phyloP scores from a whole-genome alignment of 1,140 invertebrate species.

The Bombus soroeensis region DNA sequence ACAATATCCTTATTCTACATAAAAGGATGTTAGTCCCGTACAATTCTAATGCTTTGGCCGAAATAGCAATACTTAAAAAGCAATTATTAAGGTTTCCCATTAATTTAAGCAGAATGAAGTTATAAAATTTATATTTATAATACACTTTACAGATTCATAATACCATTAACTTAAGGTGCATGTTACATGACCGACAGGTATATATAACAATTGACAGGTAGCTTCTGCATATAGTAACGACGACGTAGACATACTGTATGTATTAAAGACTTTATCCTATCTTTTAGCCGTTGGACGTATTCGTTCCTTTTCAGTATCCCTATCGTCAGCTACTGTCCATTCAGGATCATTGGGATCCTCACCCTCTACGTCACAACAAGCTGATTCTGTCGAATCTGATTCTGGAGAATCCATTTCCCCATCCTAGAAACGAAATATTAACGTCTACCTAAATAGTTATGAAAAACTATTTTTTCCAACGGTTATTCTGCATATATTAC shows the following conservation, averaged over 20 bases:
- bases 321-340: slow-evolving; percentile 85
- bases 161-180: slow-evolving; percentile 81
- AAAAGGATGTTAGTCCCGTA: slow-evolving; percentile 44
- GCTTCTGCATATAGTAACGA: slow-evolving; percentile 77
- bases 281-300: slow-evolving; percentile 81
- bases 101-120: slow-evolving; percentile 81
- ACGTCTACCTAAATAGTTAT: slow-evolving; percentile 45
- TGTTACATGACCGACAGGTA: slow-evolving; percentile 80
- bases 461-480: slow-evolving; percentile 23
- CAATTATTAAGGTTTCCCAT: slow-evolving; percentile 73
- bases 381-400: slow-evolving; percentile 86
- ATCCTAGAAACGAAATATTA: slow-evolving; percentile 73
- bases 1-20: slow-evolving; percentile 60
- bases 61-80: slow-evolving; percentile 74
- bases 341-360: slow-evolving; percentile 93
- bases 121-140: slow-evolving; percentile 84
- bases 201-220: slow-evolving; percentile 82
- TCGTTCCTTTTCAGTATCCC: slow-evolving; percentile 80
- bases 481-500: slow-evolving; percentile 51
- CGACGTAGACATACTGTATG: slow-evolving; percentile 75
- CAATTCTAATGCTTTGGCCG: slow-evolving; percentile 73
- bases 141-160: slow-evolving; percentile 83
- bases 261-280: slow-evolving; percentile 79
- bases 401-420: slow-evolving; percentile 81
- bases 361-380: slow-evolving; percentile 84